Base-by-base conservation (phyloP, 2,888 invertebrate species). In the Gastrophysa polygoni region DNA sequence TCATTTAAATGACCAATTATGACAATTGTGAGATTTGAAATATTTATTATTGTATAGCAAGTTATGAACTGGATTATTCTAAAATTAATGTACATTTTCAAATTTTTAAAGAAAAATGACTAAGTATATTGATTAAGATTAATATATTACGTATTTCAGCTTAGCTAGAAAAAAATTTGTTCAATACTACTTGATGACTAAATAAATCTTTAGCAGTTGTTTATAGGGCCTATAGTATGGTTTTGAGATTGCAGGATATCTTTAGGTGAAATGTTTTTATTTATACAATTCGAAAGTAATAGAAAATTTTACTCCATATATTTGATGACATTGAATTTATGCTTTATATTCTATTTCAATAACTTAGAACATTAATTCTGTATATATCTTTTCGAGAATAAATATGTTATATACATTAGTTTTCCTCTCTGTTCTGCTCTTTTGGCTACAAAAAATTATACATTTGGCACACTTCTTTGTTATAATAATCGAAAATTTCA, bases 301-400 rank as follows among this genome's bases (percentile, higher is more conserved):
- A 74, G 75, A 14, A 73, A 69, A 67, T 62, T 74, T 73, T 75
- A 71, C 70, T 52, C 34, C 18, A 52, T 74, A 76, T 72, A 75
- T 75, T 77, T 73, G 77, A 77, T 78, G 77, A 78, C 77, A 78
- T 77, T 54, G 43, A 54, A 24, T 14, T 24, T 34, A 54, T 54
- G 54, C 54, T 54, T 76, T 75, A 75, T 74, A 73, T 73, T 71
- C 72, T 67, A 71, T 65, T 54, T 69, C 70, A 65, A 70, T 68
- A 68, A 65, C 57, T 66, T 76, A 75, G 74, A 74, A 71, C 75
- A 71, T 72, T 72, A 72, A 73, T 71, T 72, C 67, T 75, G 67
- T 73, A 64, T 67, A 69, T 62, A 65, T 69, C 66, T 74, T 74
- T 71, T 76, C 72, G 70, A 65, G 71, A 75, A 74, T 72, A 73